phyloP scores from a whole-genome alignment of 2,888 invertebrate species.

The Crematogaster levior region DNA sequence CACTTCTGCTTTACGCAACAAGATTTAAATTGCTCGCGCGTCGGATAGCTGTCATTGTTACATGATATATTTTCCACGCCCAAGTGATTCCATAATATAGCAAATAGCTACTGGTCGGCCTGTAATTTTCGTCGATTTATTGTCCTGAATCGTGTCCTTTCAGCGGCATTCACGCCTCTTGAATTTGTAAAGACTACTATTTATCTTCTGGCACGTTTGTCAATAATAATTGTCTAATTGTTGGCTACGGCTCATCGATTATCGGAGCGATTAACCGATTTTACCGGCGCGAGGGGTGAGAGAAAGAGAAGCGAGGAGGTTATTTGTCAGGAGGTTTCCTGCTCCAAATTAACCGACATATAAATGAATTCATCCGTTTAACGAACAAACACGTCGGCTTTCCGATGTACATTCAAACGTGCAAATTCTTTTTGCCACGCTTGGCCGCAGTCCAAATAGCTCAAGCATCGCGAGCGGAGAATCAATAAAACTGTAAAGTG shows the following conservation, averaged over 20 bases:
- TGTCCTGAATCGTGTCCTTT: neutral
- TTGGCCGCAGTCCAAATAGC: slow-evolving; percentile 66
- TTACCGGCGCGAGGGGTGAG: neutral
- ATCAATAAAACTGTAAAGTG: slow-evolving; percentile 69
- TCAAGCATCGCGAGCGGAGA: slow-evolving; percentile 65
- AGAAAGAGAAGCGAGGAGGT: slow-evolving; percentile 19
- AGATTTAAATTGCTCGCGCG: slow-evolving; percentile 2
- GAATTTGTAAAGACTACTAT: slow-evolving; percentile 16
- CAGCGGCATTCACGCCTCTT: neutral
- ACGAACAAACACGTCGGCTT: slow-evolving; percentile 59
- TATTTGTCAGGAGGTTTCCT: slow-evolving; percentile 40
- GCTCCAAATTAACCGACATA: slow-evolving; percentile 57
- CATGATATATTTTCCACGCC: slow-evolving; percentile 15
- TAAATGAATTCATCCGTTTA: slow-evolving; percentile 60
- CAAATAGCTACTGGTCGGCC: neutral
- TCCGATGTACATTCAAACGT: slow-evolving; percentile 53
- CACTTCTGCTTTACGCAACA: neutral
- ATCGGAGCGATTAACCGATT: slow-evolving; percentile 55
- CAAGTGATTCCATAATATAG: slow-evolving; percentile 14
- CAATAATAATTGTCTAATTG: slow-evolving; percentile 50
- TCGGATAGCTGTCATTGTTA: neutral
- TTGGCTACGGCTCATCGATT: slow-evolving; percentile 31
- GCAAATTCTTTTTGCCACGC: slow-evolving; percentile 52
- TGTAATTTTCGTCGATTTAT: slow-evolving; percentile 27
- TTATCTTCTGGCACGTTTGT: slow-evolving; percentile 19